A percentile compares a stretch with the other conserved stretches of the same genome.
These are phyloP conservation scores for Pseudomyrmex cubaensis DNA, from an alignment of 1,140 invertebrate species.

Conservation along the genomic window DNA sequence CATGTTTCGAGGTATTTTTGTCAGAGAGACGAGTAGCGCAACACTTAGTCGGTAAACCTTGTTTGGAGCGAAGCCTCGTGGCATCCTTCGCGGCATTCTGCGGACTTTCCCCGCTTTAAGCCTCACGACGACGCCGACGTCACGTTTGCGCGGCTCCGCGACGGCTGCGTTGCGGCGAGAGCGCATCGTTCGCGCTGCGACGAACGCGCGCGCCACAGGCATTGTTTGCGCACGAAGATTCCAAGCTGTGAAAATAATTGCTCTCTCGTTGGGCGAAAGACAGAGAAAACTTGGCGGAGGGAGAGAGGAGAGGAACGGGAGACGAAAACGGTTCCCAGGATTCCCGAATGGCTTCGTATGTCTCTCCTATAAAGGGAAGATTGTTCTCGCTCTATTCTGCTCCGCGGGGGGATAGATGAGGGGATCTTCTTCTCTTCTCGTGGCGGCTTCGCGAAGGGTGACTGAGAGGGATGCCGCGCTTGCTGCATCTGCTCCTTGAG, in stretches of 20 bases:
- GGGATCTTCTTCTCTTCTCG: constrained; percentile 57
- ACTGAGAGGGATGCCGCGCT: constrained; percentile 64
- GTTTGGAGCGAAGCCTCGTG: background rate
- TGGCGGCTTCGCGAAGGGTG: constrained; percentile 68
- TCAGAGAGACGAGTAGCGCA: background rate
- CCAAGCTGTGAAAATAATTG: constrained; percentile 83
- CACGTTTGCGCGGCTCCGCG: constrained; percentile 55
- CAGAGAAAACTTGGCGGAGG: constrained; percentile 61
- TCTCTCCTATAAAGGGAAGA: constrained; percentile 82
- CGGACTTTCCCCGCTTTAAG: constrained; percentile 45
- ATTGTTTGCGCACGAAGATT: constrained; percentile 62
- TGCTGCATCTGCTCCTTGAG: constrained; percentile 76
- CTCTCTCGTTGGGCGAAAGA: constrained; percentile 74
- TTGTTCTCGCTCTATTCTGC: constrained; percentile 75
- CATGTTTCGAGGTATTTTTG: background rate
- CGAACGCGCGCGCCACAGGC: background rate
- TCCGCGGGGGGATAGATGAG: constrained; percentile 74
- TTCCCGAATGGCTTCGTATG: constrained; percentile 81
- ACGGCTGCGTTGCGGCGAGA: constrained; percentile 38
- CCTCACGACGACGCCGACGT: constrained; percentile 47
- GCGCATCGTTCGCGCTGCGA: constrained; percentile 23
- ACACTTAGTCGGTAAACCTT: background rate
- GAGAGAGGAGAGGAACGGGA: constrained; percentile 59
- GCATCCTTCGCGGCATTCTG: background rate
- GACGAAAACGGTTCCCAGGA: constrained; percentile 83